Evolutionary conservation across 1,140 invertebrate genomes (phyloP).

Genomic region (Cyrtorhinus lividipennis): DNA sequence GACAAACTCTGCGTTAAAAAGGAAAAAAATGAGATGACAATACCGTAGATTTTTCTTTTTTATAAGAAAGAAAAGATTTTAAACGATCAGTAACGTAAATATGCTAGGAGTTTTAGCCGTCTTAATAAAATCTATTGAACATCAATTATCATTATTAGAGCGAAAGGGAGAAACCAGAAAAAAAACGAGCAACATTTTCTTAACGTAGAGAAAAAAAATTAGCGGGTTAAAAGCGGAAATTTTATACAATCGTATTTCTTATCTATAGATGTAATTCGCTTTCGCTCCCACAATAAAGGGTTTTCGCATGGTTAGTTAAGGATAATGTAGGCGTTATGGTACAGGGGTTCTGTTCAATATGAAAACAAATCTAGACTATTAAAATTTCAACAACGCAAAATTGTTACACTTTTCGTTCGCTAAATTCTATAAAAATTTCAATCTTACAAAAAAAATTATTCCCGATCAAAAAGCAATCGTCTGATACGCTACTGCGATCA

Average conservation of each 20-base stretch:
- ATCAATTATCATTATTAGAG: background rate
- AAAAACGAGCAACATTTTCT: too few species aligned
- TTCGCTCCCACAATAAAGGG: conserved; percentile 6
- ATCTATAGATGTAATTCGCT: conserved; percentile 18
- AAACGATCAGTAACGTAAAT: conserved; percentile 3
- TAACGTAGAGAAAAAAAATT: conserved; percentile 11
- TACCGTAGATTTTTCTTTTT: conserved; percentile 20
- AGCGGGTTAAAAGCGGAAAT: conserved; percentile 5
- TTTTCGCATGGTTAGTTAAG: conserved; percentile 7
- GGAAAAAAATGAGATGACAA: conserved; percentile 21
- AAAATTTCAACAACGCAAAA: too few species aligned
- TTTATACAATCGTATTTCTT: conserved; percentile 21
- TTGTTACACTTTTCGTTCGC: too few species aligned
- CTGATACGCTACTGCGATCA: too few species aligned
- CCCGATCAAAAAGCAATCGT: too few species aligned
- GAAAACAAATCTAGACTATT: too few species aligned
- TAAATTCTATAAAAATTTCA: too few species aligned
- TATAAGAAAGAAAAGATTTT: conserved; percentile 8
- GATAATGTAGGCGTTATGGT: background rate
- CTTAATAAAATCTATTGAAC: conserved; percentile 14
- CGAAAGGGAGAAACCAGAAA: conserved; percentile 11
- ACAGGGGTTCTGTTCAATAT: too few species aligned
- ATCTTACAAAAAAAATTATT: too few species aligned
- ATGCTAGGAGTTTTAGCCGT: conserved; percentile 20
- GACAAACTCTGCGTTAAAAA: too few species aligned